A percentile compares a stretch with the other conserved stretches of the same genome.
phyloP scores from a whole-genome alignment of 2,888 invertebrate genomes.

The Pachymerium ferrugineum region DNA sequence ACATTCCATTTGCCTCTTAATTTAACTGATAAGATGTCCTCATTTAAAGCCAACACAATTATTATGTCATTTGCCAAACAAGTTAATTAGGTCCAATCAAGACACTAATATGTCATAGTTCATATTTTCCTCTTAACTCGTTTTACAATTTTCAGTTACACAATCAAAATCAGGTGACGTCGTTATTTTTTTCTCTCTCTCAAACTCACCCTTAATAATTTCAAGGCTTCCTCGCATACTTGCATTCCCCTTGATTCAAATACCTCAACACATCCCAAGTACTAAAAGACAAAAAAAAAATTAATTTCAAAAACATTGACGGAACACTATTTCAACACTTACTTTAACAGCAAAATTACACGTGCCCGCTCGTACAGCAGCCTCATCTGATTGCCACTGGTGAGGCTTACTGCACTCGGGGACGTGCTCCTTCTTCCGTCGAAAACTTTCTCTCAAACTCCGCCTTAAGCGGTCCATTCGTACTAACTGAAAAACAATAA shows the following conservation, averaged over 20 bases:
- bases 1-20: not conserved
- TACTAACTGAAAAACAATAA: slow-evolving; percentile 31
- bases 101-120: not conserved
- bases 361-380: slow-evolving; percentile 88
- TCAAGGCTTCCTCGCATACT: slow-evolving; percentile 97
- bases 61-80: not conserved
- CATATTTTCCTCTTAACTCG: not conserved
- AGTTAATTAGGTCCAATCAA: not conserved
- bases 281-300: slow-evolving; percentile 54
- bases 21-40: not conserved
- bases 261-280: slow-evolving; percentile 97
- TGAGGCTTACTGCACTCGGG: slow-evolving; percentile 91
- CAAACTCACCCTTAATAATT: slow-evolving; percentile 79
- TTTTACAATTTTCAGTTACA: not conserved
- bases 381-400: slow-evolving; percentile 97
- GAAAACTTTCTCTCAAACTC: slow-evolving; percentile 89
- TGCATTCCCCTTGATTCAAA: slow-evolving; percentile 99
- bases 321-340: slow-evolving; percentile 37
- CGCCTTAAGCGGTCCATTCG: slow-evolving; percentile 81
- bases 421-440: slow-evolving; percentile 67
- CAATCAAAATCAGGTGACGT: too few relatives aligned
- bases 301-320: slow-evolving; percentile 29
- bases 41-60: not conserved
- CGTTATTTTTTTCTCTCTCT: too few relatives aligned
- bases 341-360: slow-evolving; percentile 96